These are phyloP conservation scores for Astreopora myriophthalma DNA, from an alignment of 64 coral and sea anemone genomes.

Conservation along the genomic window DNA sequence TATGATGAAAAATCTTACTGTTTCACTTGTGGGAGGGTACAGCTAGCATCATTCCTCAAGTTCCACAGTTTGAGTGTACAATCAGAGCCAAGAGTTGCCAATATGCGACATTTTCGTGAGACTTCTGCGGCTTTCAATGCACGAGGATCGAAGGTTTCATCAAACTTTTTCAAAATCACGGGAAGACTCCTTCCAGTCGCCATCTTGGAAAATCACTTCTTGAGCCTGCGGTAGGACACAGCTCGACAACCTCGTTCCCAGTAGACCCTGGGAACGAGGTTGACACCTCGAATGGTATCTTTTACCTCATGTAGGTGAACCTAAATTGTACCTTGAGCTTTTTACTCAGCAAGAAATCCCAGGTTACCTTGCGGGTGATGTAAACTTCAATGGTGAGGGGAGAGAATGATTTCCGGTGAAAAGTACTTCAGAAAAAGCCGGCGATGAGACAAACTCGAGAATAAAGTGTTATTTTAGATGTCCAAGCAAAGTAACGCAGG, in stretches of 20 bases:
- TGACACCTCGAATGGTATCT: neutral
- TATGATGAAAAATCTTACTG: constrained; percentile 23
- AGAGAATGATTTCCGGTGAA: constrained; percentile 23
- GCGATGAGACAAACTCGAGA: neutral
- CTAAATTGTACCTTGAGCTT: neutral
- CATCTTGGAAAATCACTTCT: constrained; percentile 41
- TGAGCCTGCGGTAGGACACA: constrained; percentile 3
- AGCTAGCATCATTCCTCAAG: constrained; percentile 25
- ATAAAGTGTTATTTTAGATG: constrained; percentile 14
- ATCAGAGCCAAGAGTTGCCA: constrained; percentile 50
- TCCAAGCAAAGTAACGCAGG: constrained; percentile 10
- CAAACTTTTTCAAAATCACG: constrained; percentile 66
- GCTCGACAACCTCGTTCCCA: too few relatives aligned
- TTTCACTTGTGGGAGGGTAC: constrained; percentile 27
- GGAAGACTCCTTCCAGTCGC: constrained; percentile 60
- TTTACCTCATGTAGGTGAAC: neutral
- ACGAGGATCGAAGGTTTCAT: neutral
- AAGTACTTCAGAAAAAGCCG: neutral
- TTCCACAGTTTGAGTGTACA: constrained; percentile 31
- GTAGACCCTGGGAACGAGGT: too few relatives aligned
- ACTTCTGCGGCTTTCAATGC: constrained; percentile 21
- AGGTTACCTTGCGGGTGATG: neutral
- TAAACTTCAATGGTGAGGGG: neutral
- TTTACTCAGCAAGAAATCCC: neutral
- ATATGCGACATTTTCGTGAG: constrained; percentile 43